A percentile compares a stretch with the other conserved stretches of the same genome.
Evolutionary conservation across 2,888 invertebrate species (phyloP).

Genomic region (Dendrolimus houi): DNA sequence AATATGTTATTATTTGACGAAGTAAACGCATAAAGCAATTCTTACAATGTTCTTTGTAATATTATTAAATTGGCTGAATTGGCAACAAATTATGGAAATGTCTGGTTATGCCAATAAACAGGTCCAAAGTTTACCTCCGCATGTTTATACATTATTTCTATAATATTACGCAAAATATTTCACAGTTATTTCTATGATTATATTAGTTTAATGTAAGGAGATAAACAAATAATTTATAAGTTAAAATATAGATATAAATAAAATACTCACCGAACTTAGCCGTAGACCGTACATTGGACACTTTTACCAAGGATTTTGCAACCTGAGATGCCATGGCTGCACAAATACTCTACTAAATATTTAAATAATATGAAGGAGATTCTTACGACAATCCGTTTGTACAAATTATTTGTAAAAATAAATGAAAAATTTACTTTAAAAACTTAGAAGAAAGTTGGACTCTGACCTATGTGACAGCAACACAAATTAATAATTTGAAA

Average conservation of each 20-base stretch:
- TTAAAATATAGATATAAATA: conserved; percentile 8
- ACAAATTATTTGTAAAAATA: too few relatives aligned
- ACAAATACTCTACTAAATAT: conserved; percentile 13
- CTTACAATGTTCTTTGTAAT: too few relatives aligned
- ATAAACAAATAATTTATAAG: background rate
- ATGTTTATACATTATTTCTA: background rate
- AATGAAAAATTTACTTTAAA: conserved; percentile 27
- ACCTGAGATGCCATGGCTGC: conserved; percentile 62
- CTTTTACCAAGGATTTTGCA: conserved; percentile 59
- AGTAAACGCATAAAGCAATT: too few relatives aligned
- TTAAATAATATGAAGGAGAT: background rate
- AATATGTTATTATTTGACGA: too few relatives aligned
- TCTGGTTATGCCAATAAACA: conserved; percentile 39
- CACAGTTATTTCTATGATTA: too few relatives aligned
- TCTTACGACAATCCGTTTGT: too few relatives aligned
- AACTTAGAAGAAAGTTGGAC: conserved; percentile 59
- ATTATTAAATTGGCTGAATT: conserved; percentile 7
- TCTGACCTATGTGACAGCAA: conserved; percentile 46
- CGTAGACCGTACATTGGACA: conserved; percentile 47
- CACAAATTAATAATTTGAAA: conserved; percentile 12
- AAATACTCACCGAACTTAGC: conserved; percentile 57
- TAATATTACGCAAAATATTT: background rate
- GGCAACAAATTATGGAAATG: conserved; percentile 24
- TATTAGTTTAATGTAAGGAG: too few relatives aligned
- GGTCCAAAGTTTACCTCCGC: conserved; percentile 49